A percentile compares a stretch with the other conserved stretches of the same genome.
These are phyloP conservation scores for Stenoptilia bipunctidactyla DNA, from an alignment of 2,888 invertebrate genomes.

Conservation along the genomic window DNA sequence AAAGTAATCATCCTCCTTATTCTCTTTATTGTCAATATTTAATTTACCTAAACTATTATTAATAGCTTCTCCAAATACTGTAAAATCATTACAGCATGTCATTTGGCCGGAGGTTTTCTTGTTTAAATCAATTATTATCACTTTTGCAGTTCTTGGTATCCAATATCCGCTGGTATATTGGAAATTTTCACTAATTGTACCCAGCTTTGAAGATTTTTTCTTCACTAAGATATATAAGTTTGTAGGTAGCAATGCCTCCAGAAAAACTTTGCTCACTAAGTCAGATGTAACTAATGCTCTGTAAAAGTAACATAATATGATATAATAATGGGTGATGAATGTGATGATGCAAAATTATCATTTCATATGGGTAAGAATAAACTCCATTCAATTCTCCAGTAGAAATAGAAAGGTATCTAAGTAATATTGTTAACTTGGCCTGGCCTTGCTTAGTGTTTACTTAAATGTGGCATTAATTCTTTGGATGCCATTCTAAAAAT, in stretches of 20 bases:
- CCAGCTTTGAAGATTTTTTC: conserved; percentile 31
- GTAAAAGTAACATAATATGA: no score
- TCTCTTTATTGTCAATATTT: conserved; percentile 20
- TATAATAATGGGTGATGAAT: no score
- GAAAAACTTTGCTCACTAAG: conserved; percentile 46
- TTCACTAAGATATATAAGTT: conserved; percentile 64
- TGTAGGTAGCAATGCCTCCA: conserved; percentile 45
- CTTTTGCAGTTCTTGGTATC: conserved; percentile 43
- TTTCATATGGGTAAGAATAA: no score
- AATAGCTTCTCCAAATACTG: conserved; percentile 47
- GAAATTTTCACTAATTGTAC: conserved; percentile 39
- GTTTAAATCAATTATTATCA: conserved; percentile 46
- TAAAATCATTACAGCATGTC: conserved; percentile 48
- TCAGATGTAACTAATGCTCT: conserved; percentile 61
- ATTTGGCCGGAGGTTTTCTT: conserved; percentile 27
- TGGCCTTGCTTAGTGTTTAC: no score
- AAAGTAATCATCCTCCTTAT: conserved; percentile 24
- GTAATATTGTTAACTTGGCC: no score
- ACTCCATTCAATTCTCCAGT: no score
- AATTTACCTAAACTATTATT: conserved; percentile 24
- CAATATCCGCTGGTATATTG: conserved; percentile 38
- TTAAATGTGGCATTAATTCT: no score
- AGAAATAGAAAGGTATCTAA: no score
- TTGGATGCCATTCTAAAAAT: no score
- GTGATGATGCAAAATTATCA: no score